A percentile compares a stretch with the other conserved stretches of the same genome.
Conservation (phyloP, 1,140 invertebrate genomes). For the Pygmarrhopalites habei region DNA sequence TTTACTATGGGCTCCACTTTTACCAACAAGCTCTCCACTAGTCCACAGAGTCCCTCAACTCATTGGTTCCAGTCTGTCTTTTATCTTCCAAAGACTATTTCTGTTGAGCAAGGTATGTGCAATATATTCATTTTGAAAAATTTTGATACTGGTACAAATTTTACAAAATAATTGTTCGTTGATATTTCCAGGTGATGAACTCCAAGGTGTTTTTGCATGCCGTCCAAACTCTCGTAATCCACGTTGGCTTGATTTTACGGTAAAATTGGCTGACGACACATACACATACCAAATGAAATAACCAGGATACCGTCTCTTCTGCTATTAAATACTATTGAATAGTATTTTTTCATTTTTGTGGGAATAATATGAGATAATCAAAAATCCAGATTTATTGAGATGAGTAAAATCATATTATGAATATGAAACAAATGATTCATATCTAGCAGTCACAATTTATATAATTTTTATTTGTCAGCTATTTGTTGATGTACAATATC, state of each 20-base stretch:
- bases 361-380: not conserved
- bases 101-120: slow-evolving; percentile 59
- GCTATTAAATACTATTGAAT: too few relatives aligned
- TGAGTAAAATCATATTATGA: slow-evolving; percentile 1
- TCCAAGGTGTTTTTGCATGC: not conserved
- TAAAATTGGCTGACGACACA: not conserved
- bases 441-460: too few relatives aligned
- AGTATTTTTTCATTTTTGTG: not conserved
- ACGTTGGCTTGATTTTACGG: not conserved
- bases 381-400: too few relatives aligned
- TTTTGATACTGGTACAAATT: too few relatives aligned
- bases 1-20: slow-evolving; percentile 40
- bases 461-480: too few relatives aligned
- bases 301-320: not conserved
- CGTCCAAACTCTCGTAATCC: not conserved
- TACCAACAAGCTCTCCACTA: slow-evolving; percentile 24
- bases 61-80: slow-evolving; percentile 99
- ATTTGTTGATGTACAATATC: too few relatives aligned
- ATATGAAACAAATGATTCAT: too few relatives aligned
- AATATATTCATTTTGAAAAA: too few relatives aligned
- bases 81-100: slow-evolving; percentile 67
- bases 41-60: slow-evolving; percentile 63
- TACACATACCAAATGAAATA: not conserved
- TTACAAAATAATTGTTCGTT: too few relatives aligned
- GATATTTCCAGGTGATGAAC: not conserved